Percentiles rank a stretch among this genome's conserved stretches.
phyloP scores from a whole-genome alignment of 2,113 vertebrate genomes.

The Charadrius vociferus region DNA sequence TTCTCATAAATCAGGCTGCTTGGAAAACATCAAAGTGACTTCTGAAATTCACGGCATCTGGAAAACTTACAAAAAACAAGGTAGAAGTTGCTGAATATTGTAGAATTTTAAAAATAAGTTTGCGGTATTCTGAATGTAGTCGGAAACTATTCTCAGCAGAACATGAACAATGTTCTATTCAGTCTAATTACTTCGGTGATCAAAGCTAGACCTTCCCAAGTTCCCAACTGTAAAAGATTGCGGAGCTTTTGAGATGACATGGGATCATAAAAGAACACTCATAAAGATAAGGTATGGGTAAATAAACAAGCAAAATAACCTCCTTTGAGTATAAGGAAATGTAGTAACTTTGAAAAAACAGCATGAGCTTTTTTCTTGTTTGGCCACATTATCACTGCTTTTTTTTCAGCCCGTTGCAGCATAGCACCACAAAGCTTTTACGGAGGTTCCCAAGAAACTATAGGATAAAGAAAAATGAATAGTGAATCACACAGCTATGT shows the following conservation, averaged over 20 bases:
- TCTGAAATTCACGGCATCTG: neutral
- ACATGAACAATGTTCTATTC: constrained; percentile 43
- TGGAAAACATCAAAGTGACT: constrained; percentile 26
- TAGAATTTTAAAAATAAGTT: constrained; percentile 18
- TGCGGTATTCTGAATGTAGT: neutral
- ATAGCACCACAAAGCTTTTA: neutral
- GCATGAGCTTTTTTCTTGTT: neutral
- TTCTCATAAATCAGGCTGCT: constrained; percentile 40
- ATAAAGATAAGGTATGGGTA: constrained; percentile 46
- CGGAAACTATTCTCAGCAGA: constrained; percentile 27
- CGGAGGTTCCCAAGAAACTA: neutral
- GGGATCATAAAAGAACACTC: neutral
- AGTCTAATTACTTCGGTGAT: constrained; percentile 51
- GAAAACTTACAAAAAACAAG: constrained; percentile 20
- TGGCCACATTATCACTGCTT: neutral
- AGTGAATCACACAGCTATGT: neutral
- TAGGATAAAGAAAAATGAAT: neutral
- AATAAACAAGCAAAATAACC: constrained; percentile 4
- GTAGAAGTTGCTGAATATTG: constrained; percentile 20
- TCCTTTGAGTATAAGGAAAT: neutral
- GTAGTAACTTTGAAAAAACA: constrained; percentile 36
- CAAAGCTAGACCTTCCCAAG: constrained; percentile 64
- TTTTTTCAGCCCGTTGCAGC: neutral
- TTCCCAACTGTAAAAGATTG: constrained; percentile 6
- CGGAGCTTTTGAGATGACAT: constrained; percentile 42